Evolutionary conservation across 1,140 invertebrate species (phyloP), one percentile per base, ranked within the genome.

Genomic region (Frieseomelitta varia): DNA sequence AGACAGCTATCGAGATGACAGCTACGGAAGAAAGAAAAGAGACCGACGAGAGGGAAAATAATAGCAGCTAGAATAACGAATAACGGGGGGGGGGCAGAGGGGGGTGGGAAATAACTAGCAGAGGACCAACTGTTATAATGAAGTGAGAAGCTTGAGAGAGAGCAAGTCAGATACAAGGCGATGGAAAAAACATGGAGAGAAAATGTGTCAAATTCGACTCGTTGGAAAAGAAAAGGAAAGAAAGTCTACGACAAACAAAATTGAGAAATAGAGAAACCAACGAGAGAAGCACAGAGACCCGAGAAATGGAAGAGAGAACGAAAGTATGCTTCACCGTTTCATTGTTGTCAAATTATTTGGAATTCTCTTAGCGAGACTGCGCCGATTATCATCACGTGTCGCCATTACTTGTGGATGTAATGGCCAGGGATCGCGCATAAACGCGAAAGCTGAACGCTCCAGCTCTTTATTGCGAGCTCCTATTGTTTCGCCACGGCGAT

Each of bases 151-250:
- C 76, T 69, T 76, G 81, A 58, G 68, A 79, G 84, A 30, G 11
- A 53, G 68, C 30, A 30, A 17, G 76, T n/a, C 68, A 81, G 53
- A 61, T 78, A 80, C 30, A 61, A 53, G 24, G 19, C 27, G 47
- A 17, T 34, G 24, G n/a, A 51, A 63, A n/a, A 30, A 81, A 73
- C 47, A 24, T 4, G 51, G 63, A 21, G 78, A 68, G 34, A 79
- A 90, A 88, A 90, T 90, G 87, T 90, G 87, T 90, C 88, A 88
- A 90, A 63, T 79, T 79, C 77, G 51, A 79, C 53, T 58, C 72
- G 34, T 30, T 15, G 24, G n/a, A n/a, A n/a, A 71, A 72, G 73
- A 77, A 53, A 55, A 27, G 78, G 30, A 79, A 67, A 30, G n/a
- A 17, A 27, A 27, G 15, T 65, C 63, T 8, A 12, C 61, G 4